Base-by-base conservation (phyloP, 2,113 vertebrate species). In the Odocoileus virginianus region DNA sequence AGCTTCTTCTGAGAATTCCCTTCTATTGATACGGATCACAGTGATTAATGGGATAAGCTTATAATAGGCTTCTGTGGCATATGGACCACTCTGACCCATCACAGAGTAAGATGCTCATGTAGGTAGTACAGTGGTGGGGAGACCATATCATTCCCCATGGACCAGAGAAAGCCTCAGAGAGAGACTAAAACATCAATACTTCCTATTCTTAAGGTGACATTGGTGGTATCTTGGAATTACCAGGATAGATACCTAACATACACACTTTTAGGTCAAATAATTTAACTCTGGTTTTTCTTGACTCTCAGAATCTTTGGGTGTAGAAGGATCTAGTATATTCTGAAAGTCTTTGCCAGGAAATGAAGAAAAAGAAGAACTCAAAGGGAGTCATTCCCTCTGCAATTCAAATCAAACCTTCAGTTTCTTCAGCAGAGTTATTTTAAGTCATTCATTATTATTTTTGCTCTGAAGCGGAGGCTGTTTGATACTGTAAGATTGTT, bases 371-470 rank as follows among this genome's bases (percentile, higher is more conserved):
- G 60, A 11, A n/a, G 90, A 30, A 28, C 90, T 93, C 33, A 96
- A 86, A 98, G 95, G 95, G 94, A 97, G 76, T 89, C 50, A 10
- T 93, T 98, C 95, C 90, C 96, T 96, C 94, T 97, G 90, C 95
- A 97, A 94, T 64, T 98, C 97, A 98, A 98, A 98, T 98, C 91
- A 98, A 98, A 96, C 97, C 97, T 97, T 30, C 95, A 67, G 98
- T 98, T 98, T 98, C 97, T 98, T 93, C 92, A 28, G 95, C 93
- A 91, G 97, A 98, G 95, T 89, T 98, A 98, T 99, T 98, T 98
- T 97, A 98, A 98, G 96, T 98, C 96, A 94, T 98, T 98, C 97
- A 95, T 98, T 98, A 98, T 98, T 96, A 97, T 98, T 98, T 98
- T 89, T 86, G 97, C 97, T 98, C 98, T 92, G 95, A 98, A 98